Evolutionary conservation across 1,140 invertebrate species (phyloP), one percentile per base, ranked within the genome.

Genomic region (Trichonephila clavipes): DNA sequence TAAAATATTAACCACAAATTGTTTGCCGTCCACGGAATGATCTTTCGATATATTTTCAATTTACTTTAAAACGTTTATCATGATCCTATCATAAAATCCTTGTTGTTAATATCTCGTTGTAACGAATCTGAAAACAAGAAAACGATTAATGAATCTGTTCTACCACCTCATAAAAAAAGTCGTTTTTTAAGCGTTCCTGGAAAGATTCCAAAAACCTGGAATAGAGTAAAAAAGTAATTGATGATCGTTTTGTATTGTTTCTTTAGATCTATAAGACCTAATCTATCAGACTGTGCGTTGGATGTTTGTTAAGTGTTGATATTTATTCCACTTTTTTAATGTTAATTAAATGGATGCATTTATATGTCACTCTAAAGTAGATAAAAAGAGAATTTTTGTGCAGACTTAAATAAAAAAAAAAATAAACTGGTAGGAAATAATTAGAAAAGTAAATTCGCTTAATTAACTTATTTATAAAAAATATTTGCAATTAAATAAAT

Each of bases 231-330:
- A 77, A 77, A 77, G 28, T 77, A 77, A 77, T 77, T 77, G 69
- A 77, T 77, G 69, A 77, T 77, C 28, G 16, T 40, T 77, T 77
- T 77, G 24, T 28, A 77, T 77, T 77, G 69, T 77, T 77, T 77
- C 21, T 28, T 28, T 77, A 28, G 69, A 40, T 6, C 24, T 16
- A 34, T 28, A 77, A 34, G 34, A 77, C 28, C 28, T 77, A 28
- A 77, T 77, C 28, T 77, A 77, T 77, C 24, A 77, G 69, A 77
- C 16, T 77, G 66, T 40, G 34, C 3, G 51, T 28, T 28, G 66
- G 64, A 69, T 24, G 24, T 69, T 69, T 77, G 28, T 77, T 77
- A 40, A 34, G 69, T 77, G 28, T 77, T 77, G 69, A 77, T 77
- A 77, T 34, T 77, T 77, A 34, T 77, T 28, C 69, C 14, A 7